phyloP scores from a whole-genome alignment of 2,888 invertebrate genomes.

The Antitype chi region DNA sequence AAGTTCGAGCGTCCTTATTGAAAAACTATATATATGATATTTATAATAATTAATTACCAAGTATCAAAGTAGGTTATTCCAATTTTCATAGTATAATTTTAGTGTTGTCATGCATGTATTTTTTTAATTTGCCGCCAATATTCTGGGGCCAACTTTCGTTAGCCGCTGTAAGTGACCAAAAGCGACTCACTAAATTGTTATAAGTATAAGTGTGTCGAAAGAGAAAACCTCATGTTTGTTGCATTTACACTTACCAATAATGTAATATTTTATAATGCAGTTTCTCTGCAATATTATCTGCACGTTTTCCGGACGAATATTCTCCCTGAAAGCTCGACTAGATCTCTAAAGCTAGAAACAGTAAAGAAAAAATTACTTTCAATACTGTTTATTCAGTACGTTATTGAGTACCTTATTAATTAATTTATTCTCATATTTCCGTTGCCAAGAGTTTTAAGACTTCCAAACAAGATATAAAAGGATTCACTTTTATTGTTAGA shows the following conservation, averaged over 20 bases:
- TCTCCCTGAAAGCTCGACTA: neutral
- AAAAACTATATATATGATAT: too few relatives aligned
- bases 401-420: neutral
- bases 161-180: slow-evolving; percentile 34
- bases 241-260: neutral
- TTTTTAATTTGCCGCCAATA: too few relatives aligned
- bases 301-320: neutral
- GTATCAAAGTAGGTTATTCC: too few relatives aligned
- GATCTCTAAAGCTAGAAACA: neutral
- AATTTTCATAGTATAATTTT: too few relatives aligned
- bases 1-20: too few relatives aligned
- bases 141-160: too few relatives aligned
- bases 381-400: neutral
- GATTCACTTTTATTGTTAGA: neutral
- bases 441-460: neutral
- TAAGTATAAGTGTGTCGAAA: slow-evolving; percentile 26
- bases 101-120: too few relatives aligned
- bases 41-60: too few relatives aligned
- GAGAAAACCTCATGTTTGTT: slow-evolving; percentile 24
- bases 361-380: neutral
- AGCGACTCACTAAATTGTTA: slow-evolving; percentile 1
- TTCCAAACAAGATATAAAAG: neutral
- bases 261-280: neutral
- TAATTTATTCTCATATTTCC: neutral
- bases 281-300: slow-evolving; percentile 8